These are phyloP conservation scores for Gila orcuttii DNA, from an alignment of 2,113 vertebrate species.

Conservation along the genomic window DNA sequence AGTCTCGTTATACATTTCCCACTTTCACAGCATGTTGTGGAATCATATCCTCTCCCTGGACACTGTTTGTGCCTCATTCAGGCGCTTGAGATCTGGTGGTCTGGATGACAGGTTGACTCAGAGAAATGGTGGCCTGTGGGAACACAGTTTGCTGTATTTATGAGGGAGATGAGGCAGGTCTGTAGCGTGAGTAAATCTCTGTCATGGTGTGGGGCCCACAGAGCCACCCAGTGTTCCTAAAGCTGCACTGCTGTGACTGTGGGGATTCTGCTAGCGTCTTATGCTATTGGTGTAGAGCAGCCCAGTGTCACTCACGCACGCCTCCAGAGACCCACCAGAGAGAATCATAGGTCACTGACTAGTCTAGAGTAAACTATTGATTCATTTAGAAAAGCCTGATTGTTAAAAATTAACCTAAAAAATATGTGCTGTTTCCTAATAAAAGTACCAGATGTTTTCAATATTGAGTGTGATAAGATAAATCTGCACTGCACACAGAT, in stretches of 20 bases:
- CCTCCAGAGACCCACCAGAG: slow-evolving; percentile 16
- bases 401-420: slow-evolving; percentile 75
- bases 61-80: slow-evolving; percentile 9
- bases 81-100: slow-evolving; percentile 6
- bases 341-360: slow-evolving; percentile 25
- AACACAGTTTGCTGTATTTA: slow-evolving; percentile 49
- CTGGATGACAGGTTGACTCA: slow-evolving; percentile 25
- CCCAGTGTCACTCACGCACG: neutral
- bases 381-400: slow-evolving; percentile 75
- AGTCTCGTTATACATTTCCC: slow-evolving; percentile 16
- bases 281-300: neutral
- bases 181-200: slow-evolving; percentile 49
- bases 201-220: slow-evolving; percentile 53
- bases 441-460: slow-evolving; percentile 49
- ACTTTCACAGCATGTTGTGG: slow-evolving; percentile 22
- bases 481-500: neutral
- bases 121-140: slow-evolving; percentile 11
- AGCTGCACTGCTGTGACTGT: slow-evolving; percentile 48
- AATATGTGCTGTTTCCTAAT: slow-evolving; percentile 62
- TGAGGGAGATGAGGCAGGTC: slow-evolving; percentile 30
- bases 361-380: slow-evolving; percentile 57
- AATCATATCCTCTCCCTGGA: slow-evolving; percentile 39
- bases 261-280: neutral
- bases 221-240: slow-evolving; percentile 56
- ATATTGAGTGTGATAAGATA: slow-evolving; percentile 18